Base-by-base conservation (phyloP, 2,888 invertebrate genomes). In the Endotricha flammealis region DNA sequence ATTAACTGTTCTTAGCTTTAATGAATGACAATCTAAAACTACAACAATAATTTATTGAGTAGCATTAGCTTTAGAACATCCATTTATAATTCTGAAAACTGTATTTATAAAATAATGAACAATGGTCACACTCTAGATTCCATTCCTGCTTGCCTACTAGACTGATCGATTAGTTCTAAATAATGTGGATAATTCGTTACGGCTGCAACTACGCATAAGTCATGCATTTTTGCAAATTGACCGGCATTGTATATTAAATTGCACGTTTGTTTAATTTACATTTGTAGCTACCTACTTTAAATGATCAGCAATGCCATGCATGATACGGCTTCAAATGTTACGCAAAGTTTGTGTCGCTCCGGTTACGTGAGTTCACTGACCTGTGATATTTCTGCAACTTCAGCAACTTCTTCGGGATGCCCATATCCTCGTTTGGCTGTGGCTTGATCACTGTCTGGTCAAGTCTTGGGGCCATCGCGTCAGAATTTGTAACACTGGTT, bases 401-500 rank as follows among this genome's bases (percentile, higher is more conserved):
- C 57, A 88, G 63, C 47, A 88, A 67, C 57, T 79, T 87, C 69
- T 80, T 86, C 4, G 79, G 76, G n/a, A 64, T 52, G 39, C 68
- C 73, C 20, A 60, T 50, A 40, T 88, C 87, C 17, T 88, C 87
- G 33, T 44, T 66, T 44, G 69, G 71, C 6, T 64, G 66, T 8
- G 64, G 53, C 44, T 74, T 77, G 35, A 61, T 57, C 8, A 64
- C 55, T 8, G 71, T 54, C 48, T 81, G 83, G 43, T 87, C 86
- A 32, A 87, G 70, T 36, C 88, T 76, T 0, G 88, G 82, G 8
- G 81, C 80, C 77, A 90, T 88, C 12, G 88, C 87, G 57, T 90
- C 90, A 33, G 89, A 90, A 61, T 90, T 90, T 8, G 89, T 87
- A 29, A 88, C 88, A 59, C 88, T 89, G 10, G 88, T 87, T 0